Evolutionary conservation across 2,888 invertebrate species (phyloP).

Genomic region (Campaea margaritaria): DNA sequence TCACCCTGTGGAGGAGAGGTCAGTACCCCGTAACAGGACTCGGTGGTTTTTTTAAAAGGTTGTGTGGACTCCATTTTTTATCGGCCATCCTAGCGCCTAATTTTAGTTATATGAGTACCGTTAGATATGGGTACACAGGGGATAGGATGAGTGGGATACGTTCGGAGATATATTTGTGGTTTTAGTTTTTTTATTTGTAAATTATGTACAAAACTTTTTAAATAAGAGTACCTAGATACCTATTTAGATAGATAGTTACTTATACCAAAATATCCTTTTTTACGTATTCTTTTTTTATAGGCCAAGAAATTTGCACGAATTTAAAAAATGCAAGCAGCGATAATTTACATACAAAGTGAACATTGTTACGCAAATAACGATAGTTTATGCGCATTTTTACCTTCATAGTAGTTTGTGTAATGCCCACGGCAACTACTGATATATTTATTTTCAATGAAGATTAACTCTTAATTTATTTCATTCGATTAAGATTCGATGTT

Average conservation of each 20-base stretch:
- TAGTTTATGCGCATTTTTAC: background rate
- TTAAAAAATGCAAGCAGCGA: background rate
- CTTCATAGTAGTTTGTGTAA: background rate
- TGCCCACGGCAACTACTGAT: background rate
- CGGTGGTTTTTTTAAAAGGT: constrained; percentile 69
- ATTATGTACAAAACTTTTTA: no score
- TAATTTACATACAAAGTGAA: background rate
- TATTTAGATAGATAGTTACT: no score
- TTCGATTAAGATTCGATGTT: constrained; percentile 26
- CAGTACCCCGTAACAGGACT: constrained; percentile 82
- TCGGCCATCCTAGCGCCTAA: constrained; percentile 72
- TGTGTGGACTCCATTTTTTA: constrained; percentile 76
- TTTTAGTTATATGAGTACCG: constrained; percentile 79
- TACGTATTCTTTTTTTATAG: no score
- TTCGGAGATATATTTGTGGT: constrained; percentile 50
- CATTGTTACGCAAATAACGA: background rate
- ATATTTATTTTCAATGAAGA: constrained; percentile 25
- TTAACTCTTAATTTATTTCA: constrained; percentile 27
- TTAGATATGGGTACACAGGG: constrained; percentile 62
- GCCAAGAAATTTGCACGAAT: background rate
- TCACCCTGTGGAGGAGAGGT: constrained; percentile 71
- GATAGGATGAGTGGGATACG: constrained; percentile 47
- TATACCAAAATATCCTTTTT: no score
- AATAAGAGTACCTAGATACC: no score
- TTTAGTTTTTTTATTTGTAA: background rate